Evolutionary conservation across 2,888 invertebrate species (phyloP).

Genomic region (Oligia strigilis): DNA sequence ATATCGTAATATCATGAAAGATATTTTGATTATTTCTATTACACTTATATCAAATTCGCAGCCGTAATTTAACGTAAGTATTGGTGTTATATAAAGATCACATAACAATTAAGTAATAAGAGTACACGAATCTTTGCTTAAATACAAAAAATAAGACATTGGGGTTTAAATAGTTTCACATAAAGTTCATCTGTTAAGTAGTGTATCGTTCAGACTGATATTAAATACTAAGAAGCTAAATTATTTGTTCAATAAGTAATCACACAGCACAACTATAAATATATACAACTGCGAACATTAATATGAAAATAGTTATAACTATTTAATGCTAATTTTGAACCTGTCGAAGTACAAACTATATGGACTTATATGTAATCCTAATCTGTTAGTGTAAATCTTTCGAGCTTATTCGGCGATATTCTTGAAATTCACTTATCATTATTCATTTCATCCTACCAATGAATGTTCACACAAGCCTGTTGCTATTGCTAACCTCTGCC

Average conservation of each 20-base stretch:
- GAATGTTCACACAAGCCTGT: not conserved
- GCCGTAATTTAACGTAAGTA: conserved; percentile 21
- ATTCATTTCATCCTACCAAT: not conserved
- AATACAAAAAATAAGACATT: conserved; percentile 11
- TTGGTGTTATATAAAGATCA: conserved; percentile 49
- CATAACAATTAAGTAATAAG: conserved; percentile 36
- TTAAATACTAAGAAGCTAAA: conserved; percentile 39
- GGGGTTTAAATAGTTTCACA: conserved; percentile 35
- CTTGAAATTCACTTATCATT: conserved; percentile 2
- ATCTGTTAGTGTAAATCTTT: not conserved
- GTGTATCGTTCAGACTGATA: conserved; percentile 23
- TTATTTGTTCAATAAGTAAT: conserved; percentile 52
- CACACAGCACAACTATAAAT: conserved; percentile 26
- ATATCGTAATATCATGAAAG: conserved; percentile 38
- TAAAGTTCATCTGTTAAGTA: conserved; percentile 23
- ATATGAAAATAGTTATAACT: conserved; percentile 47
- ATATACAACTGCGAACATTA: conserved; percentile 49
- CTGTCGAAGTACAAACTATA: conserved; percentile 24
- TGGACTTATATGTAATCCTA: not conserved
- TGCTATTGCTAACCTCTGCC: not conserved
- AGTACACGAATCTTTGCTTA: conserved; percentile 16
- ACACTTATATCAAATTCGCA: conserved; percentile 32
- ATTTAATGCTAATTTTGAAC: conserved; percentile 28
- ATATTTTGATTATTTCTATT: conserved; percentile 20
- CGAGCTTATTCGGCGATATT: not conserved